A percentile compares a stretch with the other conserved stretches of the same genome.
phyloP scores from a whole-genome alignment of 2,113 vertebrate genomes.

The Onychostruthus taczanowskii region DNA sequence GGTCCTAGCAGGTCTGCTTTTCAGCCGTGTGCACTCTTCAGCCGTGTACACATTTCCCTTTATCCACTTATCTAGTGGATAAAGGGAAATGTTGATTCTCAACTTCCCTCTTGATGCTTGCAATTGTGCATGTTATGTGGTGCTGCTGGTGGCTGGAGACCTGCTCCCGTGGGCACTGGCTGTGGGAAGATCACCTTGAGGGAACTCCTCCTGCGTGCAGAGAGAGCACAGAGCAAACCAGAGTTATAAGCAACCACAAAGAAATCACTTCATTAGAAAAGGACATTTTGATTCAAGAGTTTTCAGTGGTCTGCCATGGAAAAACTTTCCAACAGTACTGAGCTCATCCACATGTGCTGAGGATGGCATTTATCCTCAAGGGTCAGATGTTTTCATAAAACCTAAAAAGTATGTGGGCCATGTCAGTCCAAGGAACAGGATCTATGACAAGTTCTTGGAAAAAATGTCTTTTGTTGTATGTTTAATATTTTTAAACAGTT shows the following conservation, averaged over 20 bases:
- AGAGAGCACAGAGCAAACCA: neutral
- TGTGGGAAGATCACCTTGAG: slow-evolving; percentile 82
- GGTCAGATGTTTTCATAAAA: neutral
- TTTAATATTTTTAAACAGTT: neutral
- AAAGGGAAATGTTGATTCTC: neutral
- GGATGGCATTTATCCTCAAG: neutral
- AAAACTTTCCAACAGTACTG: neutral
- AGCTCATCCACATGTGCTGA: neutral
- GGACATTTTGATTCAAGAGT: neutral
- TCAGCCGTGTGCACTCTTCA: neutral
- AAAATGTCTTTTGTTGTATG: neutral
- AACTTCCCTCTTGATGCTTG: slow-evolving; percentile 9
- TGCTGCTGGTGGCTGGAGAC: slow-evolving; percentile 51
- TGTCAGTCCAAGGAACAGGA: neutral
- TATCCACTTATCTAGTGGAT: neutral
- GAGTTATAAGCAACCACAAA: neutral
- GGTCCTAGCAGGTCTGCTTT: neutral
- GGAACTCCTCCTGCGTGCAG: slow-evolving; percentile 73
- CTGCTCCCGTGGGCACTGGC: slow-evolving; percentile 78
- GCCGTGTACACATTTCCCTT: neutral
- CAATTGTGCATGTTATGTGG: slow-evolving; percentile 39
- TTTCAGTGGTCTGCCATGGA: neutral
- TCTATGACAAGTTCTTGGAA: neutral
- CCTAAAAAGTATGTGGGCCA: fast-evolving
- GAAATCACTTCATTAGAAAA: neutral